These are phyloP conservation scores for Aricia artaxerxes DNA, from an alignment of 2,888 invertebrate species.

Conservation along the genomic window DNA sequence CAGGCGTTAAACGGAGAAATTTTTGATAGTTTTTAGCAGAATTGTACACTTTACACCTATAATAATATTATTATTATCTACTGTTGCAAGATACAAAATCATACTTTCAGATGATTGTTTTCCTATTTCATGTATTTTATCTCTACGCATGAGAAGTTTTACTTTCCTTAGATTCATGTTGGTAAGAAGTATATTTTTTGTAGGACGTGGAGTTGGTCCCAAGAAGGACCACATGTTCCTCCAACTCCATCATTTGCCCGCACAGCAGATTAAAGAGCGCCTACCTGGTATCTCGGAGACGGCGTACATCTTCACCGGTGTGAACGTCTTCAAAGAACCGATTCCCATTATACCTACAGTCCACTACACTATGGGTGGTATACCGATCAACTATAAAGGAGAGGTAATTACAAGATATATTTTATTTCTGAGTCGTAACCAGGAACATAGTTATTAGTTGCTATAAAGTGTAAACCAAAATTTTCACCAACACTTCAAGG, in stretches of 20 bases:
- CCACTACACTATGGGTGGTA: conserved; percentile 99
- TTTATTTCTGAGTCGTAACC: background rate
- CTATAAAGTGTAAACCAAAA: background rate
- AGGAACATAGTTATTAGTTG: background rate
- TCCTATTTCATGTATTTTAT: too few relatives aligned
- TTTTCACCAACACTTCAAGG: too few relatives aligned
- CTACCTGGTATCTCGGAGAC: conserved; percentile 98
- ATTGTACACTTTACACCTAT: too few relatives aligned
- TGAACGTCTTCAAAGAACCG: conserved; percentile 96
- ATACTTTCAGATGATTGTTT: too few relatives aligned
- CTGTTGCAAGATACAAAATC: too few relatives aligned
- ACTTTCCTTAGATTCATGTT: too few relatives aligned
- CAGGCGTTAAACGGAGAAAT: too few relatives aligned
- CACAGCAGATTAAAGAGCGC: conserved; percentile 89
- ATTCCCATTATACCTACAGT: conserved; percentile 99
- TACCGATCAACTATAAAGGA: conserved; percentile 97
- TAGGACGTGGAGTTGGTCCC: conserved; percentile 93
- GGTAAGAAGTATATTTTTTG: too few relatives aligned
- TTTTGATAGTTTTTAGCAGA: too few relatives aligned
- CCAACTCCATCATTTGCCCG: conserved; percentile 96
- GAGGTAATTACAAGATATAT: conserved; percentile 73
- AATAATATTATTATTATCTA: too few relatives aligned
- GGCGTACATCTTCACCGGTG: conserved; percentile 98
- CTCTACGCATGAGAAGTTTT: too few relatives aligned
- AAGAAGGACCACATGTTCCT: conserved; percentile 97